Percentiles rank a stretch among this genome's conserved stretches.
Conservation (phyloP, 2,797 vertebrate species). For the Schizopygopsis malacanthus region DNA sequence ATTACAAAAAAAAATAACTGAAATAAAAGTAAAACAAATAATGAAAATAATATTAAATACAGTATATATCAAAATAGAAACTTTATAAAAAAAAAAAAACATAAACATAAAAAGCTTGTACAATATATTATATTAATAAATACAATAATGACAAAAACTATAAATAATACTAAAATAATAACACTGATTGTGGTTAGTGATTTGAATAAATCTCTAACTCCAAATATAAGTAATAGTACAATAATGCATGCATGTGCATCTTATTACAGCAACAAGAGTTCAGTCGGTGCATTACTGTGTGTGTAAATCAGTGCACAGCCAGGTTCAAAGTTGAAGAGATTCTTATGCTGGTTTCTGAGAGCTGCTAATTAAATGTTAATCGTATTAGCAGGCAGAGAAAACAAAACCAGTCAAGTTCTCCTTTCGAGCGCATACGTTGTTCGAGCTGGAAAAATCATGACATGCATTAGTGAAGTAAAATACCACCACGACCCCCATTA, state of each 20-base stretch:
- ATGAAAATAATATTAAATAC: neutral
- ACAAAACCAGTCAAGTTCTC: neutral
- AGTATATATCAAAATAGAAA: neutral
- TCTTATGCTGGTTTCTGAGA: neutral
- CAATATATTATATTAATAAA: neutral
- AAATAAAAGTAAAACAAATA: no score
- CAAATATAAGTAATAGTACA: neutral
- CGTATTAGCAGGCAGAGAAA: neutral
- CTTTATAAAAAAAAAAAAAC: neutral
- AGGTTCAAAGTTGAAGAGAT: neutral
- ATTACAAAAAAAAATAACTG: neutral
- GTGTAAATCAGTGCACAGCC: neutral
- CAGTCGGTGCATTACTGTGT: neutral
- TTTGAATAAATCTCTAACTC: neutral
- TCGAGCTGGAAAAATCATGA: neutral
- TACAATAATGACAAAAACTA: neutral
- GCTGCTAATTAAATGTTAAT: neutral
- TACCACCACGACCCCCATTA: neutral
- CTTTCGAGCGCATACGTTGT: neutral
- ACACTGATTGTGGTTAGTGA: neutral
- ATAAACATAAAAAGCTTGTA: neutral
- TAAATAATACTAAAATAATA: neutral
- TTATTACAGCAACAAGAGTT: neutral
- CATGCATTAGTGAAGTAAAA: slow-evolving; percentile 8
- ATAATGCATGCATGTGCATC: neutral